Conservation (phyloP, 23 tunicate species). For the Diplosoma virens region DNA sequence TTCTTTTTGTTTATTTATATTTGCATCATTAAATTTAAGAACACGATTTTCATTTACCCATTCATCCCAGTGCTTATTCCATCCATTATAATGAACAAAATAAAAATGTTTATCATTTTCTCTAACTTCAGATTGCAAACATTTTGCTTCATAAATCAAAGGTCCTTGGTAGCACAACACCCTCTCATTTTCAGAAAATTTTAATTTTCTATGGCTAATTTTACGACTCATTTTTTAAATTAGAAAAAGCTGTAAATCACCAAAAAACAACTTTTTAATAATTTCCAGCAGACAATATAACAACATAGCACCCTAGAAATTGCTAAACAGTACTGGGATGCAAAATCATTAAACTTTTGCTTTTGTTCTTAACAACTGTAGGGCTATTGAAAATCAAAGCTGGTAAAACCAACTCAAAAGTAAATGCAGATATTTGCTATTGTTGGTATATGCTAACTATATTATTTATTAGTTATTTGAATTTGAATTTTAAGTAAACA, state of each 20-base stretch:
- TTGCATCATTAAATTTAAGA: slow-evolving; percentile 68
- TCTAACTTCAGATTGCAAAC: slow-evolving; percentile 44
- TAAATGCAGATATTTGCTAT: too few relatives aligned
- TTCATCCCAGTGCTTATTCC: slow-evolving; percentile 96
- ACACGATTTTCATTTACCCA: slow-evolving; percentile 79
- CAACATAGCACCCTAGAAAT: too few relatives aligned
- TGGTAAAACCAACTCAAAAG: too few relatives aligned
- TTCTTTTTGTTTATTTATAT: slow-evolving; percentile 76
- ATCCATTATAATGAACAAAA: slow-evolving; percentile 86
- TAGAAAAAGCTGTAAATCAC: neutral
- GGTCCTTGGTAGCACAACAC: slow-evolving; percentile 85
- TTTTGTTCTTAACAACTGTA: too few relatives aligned
- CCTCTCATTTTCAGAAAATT: slow-evolving; percentile 61
- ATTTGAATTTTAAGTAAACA: too few relatives aligned
- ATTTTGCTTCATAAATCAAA: slow-evolving; percentile 90
- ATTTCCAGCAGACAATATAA: neutral
- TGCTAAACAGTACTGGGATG: too few relatives aligned
- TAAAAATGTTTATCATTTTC: slow-evolving; percentile 27
- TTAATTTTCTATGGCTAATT: slow-evolving; percentile 3
- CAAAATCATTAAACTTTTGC: too few relatives aligned
- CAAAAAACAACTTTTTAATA: neutral
- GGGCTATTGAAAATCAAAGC: too few relatives aligned
- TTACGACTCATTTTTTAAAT: slow-evolving; percentile 24
- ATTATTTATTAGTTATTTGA: too few relatives aligned
- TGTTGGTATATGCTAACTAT: too few relatives aligned